phyloP scores from a whole-genome alignment of 2,113 vertebrate genomes.

The Catharus minimus region DNA sequence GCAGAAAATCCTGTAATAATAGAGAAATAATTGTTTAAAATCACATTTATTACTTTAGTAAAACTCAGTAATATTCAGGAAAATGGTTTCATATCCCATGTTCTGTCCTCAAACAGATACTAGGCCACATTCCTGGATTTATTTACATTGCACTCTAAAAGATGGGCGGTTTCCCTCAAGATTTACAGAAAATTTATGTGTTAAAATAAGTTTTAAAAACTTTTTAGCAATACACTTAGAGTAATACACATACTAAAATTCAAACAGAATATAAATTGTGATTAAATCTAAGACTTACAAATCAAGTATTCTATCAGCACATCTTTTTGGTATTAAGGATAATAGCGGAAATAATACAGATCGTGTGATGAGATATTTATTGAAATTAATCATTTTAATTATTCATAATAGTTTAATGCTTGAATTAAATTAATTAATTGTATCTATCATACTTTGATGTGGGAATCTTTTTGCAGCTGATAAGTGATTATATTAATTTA shows the following conservation, averaged over 20 bases:
- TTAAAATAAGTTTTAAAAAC: not conserved
- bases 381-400: not conserved
- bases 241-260: not conserved
- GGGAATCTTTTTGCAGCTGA: not conserved
- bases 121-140: not conserved
- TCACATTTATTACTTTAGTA: not conserved
- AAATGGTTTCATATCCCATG: not conserved
- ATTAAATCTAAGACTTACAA: not conserved
- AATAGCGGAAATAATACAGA: not conserved
- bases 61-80: not conserved
- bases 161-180: fast-evolving
- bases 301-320: not conserved
- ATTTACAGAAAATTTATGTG: not conserved
- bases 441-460: not conserved
- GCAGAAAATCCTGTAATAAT: not conserved
- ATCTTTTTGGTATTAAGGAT: not conserved
- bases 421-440: not conserved
- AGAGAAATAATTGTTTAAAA: not conserved
- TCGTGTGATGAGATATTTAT: not conserved
- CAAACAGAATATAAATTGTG: not conserved
- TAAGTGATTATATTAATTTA: not conserved
- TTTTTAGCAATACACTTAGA: not conserved
- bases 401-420: not conserved
- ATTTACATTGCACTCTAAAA: not conserved
- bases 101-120: not conserved